A percentile compares a stretch with the other conserved stretches of the same genome.
These are phyloP conservation scores for Rapana venosa DNA, from an alignment of 2,888 invertebrate genomes.

Conservation along the genomic window DNA sequence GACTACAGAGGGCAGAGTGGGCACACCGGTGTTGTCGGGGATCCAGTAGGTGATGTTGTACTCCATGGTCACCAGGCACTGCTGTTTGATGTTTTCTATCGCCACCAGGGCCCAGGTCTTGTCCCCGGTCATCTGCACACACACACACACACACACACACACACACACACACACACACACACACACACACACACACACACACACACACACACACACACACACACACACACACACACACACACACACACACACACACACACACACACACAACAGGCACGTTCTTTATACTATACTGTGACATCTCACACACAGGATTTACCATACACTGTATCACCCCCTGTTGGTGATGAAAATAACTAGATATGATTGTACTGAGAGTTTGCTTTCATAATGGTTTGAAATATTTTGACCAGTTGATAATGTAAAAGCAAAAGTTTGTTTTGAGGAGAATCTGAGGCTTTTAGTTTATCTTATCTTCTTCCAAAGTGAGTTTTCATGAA, in stretches of 20 bases:
- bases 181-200: not conserved
- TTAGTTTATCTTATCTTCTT: too few species aligned
- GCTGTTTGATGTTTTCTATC: constrained; percentile 53
- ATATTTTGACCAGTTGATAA: too few species aligned
- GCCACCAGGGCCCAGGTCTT: constrained; percentile 51
- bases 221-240: not conserved
- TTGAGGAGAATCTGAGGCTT: too few species aligned
- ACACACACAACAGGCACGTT: too few species aligned
- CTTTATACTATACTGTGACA: too few species aligned
- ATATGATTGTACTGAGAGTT: too few species aligned
- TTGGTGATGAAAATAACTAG: too few species aligned
- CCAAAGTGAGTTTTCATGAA: too few species aligned
- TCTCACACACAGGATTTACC: too few species aligned
- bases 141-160: not conserved
- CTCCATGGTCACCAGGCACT: constrained; percentile 50
- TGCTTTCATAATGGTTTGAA: too few species aligned
- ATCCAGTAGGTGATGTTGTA: constrained; percentile 54
- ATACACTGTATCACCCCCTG: too few species aligned
- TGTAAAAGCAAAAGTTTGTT: too few species aligned
- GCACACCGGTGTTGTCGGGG: constrained; percentile 28
- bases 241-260: not conserved
- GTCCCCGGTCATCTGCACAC: constrained; percentile 54
- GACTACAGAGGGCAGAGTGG: constrained; percentile 47
- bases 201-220: not conserved
- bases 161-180: not conserved